phyloP scores from a whole-genome alignment of 2,888 invertebrate genomes.

The Agrochola litura region DNA sequence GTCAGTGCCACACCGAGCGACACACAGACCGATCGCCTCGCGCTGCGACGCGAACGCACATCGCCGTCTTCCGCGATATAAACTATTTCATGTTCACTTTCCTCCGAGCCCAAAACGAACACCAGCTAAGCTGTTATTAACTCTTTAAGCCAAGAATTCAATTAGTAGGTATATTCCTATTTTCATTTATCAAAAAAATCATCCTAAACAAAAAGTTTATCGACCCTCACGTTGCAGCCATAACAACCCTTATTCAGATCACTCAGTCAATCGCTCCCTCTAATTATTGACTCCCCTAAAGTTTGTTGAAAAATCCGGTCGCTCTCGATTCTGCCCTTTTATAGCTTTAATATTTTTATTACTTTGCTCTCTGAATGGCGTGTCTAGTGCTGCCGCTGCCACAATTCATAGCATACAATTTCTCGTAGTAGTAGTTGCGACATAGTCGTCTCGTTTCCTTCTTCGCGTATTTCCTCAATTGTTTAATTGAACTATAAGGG shows the following conservation, averaged over 20 bases:
- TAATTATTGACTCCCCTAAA: slow-evolving; percentile 90
- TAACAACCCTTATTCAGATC: slow-evolving; percentile 89
- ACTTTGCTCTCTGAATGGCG: slow-evolving; percentile 72
- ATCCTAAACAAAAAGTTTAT: slow-evolving; percentile 81
- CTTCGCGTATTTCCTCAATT: slow-evolving; percentile 74
- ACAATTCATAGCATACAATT: slow-evolving; percentile 60
- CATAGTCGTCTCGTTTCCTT: slow-evolving; percentile 73
- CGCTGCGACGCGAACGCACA: slow-evolving; percentile 78
- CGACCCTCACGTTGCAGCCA: slow-evolving; percentile 84
- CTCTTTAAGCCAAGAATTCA: slow-evolving; percentile 32
- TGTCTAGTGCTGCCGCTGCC: slow-evolving; percentile 62
- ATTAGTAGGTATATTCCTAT: slow-evolving; percentile 49
- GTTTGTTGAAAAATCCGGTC: slow-evolving; percentile 79
- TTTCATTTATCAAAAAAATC: slow-evolving; percentile 47
- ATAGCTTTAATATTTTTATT: slow-evolving; percentile 85
- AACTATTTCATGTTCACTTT: slow-evolving; percentile 80
- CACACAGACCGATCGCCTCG: slow-evolving; percentile 86
- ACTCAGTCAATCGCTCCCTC: slow-evolving; percentile 87
- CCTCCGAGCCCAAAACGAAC: slow-evolving; percentile 46
- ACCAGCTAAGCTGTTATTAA: slow-evolving; percentile 31
- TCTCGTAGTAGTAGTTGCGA: slow-evolving; percentile 66
- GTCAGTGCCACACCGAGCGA: slow-evolving; percentile 87
- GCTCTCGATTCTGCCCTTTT: slow-evolving; percentile 82
- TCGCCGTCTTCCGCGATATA: slow-evolving; percentile 77
- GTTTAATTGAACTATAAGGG: slow-evolving; percentile 72